Percentiles rank a stretch among this genome's conserved stretches.
Evolutionary conservation across 2,113 vertebrate species (phyloP).

Genomic region (Desmodus rotundus): DNA sequence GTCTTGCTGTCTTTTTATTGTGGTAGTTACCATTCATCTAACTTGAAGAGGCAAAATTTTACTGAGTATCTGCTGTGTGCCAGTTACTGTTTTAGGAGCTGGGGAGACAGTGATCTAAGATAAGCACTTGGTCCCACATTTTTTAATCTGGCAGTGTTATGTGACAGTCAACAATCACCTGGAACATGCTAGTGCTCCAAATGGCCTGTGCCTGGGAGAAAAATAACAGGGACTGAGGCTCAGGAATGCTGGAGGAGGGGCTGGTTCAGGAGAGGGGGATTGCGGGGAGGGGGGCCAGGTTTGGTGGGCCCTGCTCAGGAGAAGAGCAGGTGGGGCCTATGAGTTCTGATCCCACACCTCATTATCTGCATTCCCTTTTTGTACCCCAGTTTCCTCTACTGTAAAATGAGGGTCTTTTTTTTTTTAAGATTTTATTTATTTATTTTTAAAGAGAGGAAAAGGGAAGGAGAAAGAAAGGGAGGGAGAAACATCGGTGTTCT

Average conservation of each 20-base stretch:
- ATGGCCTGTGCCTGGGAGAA: too few species aligned
- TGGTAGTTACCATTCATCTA: neutral
- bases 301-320: neutral
- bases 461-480: too few species aligned
- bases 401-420: neutral
- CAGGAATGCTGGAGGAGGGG: neutral
- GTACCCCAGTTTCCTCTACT: neutral
- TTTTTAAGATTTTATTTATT: too few species aligned
- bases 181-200: neutral
- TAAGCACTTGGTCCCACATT: neutral
- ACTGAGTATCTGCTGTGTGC: neutral
- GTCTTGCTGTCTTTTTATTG: neutral
- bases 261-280: rapidly evolving
- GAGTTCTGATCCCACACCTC: neutral
- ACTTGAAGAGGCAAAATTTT: neutral
- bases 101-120: neutral
- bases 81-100: neutral
- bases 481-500: too few species aligned
- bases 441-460: too few species aligned
- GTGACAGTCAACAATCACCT: neutral
- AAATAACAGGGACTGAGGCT: neutral
- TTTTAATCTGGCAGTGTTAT: neutral
- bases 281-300: rapidly evolving
- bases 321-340: neutral
- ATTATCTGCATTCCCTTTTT: neutral